Evolutionary conservation across 2,797 vertebrate genomes (phyloP), one percentile per base, ranked within the genome.

Genomic region (Petrocephalus schoutedeni): DNA sequence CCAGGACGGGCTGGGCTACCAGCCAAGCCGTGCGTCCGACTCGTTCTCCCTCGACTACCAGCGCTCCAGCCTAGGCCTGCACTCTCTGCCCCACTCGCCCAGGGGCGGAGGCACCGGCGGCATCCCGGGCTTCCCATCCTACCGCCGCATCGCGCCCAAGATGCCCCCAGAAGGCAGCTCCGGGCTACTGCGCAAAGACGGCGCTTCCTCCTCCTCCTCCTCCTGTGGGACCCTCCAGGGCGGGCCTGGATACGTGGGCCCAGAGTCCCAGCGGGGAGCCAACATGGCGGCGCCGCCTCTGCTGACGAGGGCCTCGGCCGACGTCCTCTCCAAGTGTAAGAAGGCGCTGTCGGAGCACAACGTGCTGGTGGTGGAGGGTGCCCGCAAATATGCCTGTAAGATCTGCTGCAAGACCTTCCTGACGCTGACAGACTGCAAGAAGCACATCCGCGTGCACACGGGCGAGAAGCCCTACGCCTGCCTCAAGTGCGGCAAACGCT

Each of bases 401-500:
- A 99, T 99, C 94, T 99, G 98, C 96, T 99, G 98, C 92, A 99
- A 99, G 94, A 99, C 98, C 3, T 99, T 99, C 90, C 94, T 99
- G 92, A 99, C 98, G 19, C 91, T 99, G 88, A 99, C 98, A 0
- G 98, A 99, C 94, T 99, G 98, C 93, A 99, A 99, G 96, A 99
- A 99, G 91, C 98, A 99, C 94, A 99, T 99, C 92, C 95, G 98
- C 0, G 98, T 99, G 8, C 98, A 99, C 94, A 99, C 98, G 0
- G 98, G 98, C 2, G 98, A 99, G 90, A 99, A 99, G 88, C 98
- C 98, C 0, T 99, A 99, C 0, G 98, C 98, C n/a, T 99, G 98
- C 91, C 96, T 99, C 23, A 99, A 99, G 94, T 99, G 98, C 0
- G 98, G 98, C 88, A 99, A 99, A 89, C 96, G 98, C 87, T 99